These are phyloP conservation scores for Elanus axillaris DNA, from an alignment of 2,113 vertebrate genomes.

Conservation along the genomic window DNA sequence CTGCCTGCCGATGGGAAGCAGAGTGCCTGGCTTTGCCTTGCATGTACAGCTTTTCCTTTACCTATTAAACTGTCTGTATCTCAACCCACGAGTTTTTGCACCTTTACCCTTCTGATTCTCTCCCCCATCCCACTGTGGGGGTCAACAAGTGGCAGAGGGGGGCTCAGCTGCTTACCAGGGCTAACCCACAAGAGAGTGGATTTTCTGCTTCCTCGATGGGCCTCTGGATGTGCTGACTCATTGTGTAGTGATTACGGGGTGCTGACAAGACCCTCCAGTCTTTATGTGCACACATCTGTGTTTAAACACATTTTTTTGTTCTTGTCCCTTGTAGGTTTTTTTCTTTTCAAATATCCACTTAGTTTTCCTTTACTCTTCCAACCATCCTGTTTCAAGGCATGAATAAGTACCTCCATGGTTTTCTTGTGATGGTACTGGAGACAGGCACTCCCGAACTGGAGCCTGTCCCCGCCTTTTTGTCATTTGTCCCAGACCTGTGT, in stretches of 20 bases:
- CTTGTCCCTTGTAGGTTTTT: neutral
- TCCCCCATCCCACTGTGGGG: neutral
- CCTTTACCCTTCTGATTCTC: neutral
- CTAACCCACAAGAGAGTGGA: neutral
- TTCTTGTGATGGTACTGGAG: neutral
- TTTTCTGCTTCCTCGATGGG: neutral
- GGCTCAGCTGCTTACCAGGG: neutral
- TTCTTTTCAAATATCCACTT: neutral
- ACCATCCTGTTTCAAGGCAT: neutral
- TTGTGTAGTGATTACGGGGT: neutral
- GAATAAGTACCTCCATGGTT: neutral
- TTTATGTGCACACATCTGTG: neutral
- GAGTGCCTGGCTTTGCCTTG: neutral
- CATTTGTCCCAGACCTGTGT: neutral
- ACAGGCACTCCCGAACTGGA: neutral
- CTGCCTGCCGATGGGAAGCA: neutral
- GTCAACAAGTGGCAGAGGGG: fast-evolving
- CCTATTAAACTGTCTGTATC: neutral
- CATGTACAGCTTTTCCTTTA: neutral
- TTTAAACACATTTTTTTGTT: neutral
- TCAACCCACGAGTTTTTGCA: neutral
- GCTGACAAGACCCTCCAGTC: neutral
- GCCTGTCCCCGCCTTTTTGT: neutral
- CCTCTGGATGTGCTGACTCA: neutral
- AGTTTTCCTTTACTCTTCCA: neutral